Base-by-base conservation (phyloP, 2,113 vertebrate species). In the Galbula dea region DNA sequence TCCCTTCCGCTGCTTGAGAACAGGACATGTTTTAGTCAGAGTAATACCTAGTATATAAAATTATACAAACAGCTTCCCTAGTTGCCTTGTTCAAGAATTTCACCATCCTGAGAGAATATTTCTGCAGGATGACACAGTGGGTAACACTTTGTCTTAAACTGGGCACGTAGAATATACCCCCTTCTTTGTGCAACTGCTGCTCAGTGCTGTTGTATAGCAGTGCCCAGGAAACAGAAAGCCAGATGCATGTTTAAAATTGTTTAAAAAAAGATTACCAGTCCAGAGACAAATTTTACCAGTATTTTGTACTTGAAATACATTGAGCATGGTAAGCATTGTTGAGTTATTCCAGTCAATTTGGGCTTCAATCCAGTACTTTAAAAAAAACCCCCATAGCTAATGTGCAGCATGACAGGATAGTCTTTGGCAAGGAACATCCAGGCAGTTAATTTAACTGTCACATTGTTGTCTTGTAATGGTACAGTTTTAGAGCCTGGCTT, bases 401-500 rank as follows among this genome's bases (percentile, higher is more conserved):
- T 17, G 4, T 62, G 63, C 36, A 79, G 75, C 63, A 26, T 62
- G 65, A 83, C 1, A 37, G 91, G 65, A 87, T 10, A 61, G 63
- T 57, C 58, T 39, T 59, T 87, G 95, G 91, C 72, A 4, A 73
- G 75, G 76, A 20, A 88, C 61, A 62, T 89, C 30, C 39, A 84
- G 93, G 91, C 92, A 72, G 51, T 84, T 88, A 82, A 83, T 89
- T 83, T 81, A 69, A 85, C 62, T 69, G 61, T 85, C 93, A 94
- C 58, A 88, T n/a, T 0, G 2, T 78, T 72, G 65, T 55, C 81
- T 63, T 88, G 78, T 51, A 86, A 87, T 30, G 74, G 51, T 22
- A 45, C 62, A 12, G 73, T 91, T 97, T 96, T 92, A 95, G 93
- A 93, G 55, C 18, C n/a, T 72, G 67, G 81, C 81, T 90, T 37